Percentiles rank a stretch among this genome's conserved stretches.
Conservation (phyloP, 2,888 invertebrate species). For the Adelognathus sp. region DNA sequence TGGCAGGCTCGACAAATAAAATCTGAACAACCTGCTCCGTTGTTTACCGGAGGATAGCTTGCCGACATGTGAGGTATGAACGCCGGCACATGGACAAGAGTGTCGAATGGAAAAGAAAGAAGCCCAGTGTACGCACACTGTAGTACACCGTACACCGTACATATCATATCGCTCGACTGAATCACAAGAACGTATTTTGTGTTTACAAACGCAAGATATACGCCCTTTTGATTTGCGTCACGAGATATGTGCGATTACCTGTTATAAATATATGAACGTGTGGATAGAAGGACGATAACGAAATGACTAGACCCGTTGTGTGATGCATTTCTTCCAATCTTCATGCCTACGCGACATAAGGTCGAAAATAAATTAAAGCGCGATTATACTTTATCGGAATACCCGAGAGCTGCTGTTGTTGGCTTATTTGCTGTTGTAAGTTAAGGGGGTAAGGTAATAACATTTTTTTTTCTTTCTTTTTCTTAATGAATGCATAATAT, state of each 20-base stretch:
- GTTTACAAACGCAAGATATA: background rate
- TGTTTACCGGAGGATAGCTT: slow-evolving; percentile 78
- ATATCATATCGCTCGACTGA: background rate
- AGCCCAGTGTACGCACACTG: background rate
- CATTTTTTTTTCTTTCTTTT: too few species aligned
- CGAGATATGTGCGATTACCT: background rate
- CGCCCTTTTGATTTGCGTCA: background rate
- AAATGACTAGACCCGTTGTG: slow-evolving; percentile 38
- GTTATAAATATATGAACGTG: slow-evolving; percentile 39
- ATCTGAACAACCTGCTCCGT: slow-evolving; percentile 78
- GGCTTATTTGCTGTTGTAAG: too few species aligned
- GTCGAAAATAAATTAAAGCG: slow-evolving; percentile 22
- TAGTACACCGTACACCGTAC: background rate
- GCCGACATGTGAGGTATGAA: slow-evolving; percentile 32
- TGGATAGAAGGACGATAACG: slow-evolving; percentile 36
- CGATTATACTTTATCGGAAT: too few species aligned
- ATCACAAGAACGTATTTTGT: background rate
- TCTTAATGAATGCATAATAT: too few species aligned
- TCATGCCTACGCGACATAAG: slow-evolving; percentile 20
- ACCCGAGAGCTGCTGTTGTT: too few species aligned
- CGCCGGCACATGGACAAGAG: slow-evolving; percentile 29
- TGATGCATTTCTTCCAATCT: slow-evolving; percentile 17
- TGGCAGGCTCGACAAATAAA: slow-evolving; percentile 78
- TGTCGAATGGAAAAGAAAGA: background rate
- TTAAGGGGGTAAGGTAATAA: too few species aligned